Evolutionary conservation across 2,888 invertebrate genomes (phyloP), one percentile per base, ranked within the genome.

Genomic region (Acrobasis repandana): DNA sequence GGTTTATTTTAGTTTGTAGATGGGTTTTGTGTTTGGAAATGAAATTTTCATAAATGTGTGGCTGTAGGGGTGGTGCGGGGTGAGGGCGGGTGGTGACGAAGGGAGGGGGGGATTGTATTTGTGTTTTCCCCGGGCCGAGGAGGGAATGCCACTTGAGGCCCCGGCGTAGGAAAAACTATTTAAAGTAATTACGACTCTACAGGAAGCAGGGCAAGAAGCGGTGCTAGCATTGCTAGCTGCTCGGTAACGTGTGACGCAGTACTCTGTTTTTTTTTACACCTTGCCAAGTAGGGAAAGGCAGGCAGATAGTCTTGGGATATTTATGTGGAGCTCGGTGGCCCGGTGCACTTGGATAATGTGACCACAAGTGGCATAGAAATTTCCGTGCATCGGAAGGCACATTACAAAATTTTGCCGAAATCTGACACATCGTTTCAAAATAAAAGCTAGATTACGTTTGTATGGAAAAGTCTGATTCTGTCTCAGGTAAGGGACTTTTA

Each of bases 21-120:
- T 68, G 67, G 71, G 63, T 63, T 71, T 64, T 66, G 72, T 75
- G 82, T 83, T 89, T 86, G 84, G 83, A 90, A 91, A 93, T 93
- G 88, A 89, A 88, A 90, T 87, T 90, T 90, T 88, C 90, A 90
- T 90, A 90, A 90, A 85, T 85, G 85, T 82, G 75, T 68, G 73
- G 66, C 68, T 65, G 66, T 66, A 65, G 67, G 63, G 70, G 67
- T 76, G 67, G 18, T 33, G 38, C 20, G 50, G 59, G 72, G 67
- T 60, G 67, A 69, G 54, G 64, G 68, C 56, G 61, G 69, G 67
- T 63, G 64, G 65, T 65, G 63, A 43, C 68, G 63, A 67, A 63
- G 46, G 63, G 57, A 58, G 63, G 64, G 63, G 64, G 77, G 74
- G 75, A 75, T 68, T 69, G 80, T 85, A 82, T 87, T 85, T 85